A percentile compares a stretch with the other conserved stretches of the same genome.
Conservation (phyloP, 2,888 invertebrate species). For the Cerceris ruficornis region DNA sequence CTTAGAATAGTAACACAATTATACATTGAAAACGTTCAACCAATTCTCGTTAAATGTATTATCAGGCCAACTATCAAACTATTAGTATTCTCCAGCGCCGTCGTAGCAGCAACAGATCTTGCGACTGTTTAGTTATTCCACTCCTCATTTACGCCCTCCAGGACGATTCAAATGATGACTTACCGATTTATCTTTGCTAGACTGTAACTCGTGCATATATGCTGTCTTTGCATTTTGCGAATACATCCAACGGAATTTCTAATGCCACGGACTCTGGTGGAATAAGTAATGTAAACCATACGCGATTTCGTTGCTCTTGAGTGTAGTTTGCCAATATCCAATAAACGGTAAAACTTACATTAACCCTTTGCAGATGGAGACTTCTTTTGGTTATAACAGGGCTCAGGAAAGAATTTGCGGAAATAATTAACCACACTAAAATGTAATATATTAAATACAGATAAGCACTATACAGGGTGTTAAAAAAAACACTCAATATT, state of each 20-base stretch:
- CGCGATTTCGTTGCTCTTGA: slow-evolving; percentile 54
- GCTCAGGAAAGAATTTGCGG: slow-evolving; percentile 10
- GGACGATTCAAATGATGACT: slow-evolving; percentile 57
- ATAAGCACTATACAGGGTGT: too few relatives aligned
- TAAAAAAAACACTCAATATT: too few relatives aligned
- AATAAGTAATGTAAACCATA: slow-evolving; percentile 37
- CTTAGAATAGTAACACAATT: too few relatives aligned
- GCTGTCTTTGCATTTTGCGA: slow-evolving; percentile 45
- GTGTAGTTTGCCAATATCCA: slow-evolving; percentile 54
- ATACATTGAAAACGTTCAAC: too few relatives aligned
- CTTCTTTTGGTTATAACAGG: slow-evolving; percentile 23
- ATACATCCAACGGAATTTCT: slow-evolving; percentile 48
- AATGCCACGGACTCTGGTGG: slow-evolving; percentile 37
- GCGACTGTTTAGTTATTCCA: not conserved
- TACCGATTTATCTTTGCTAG: slow-evolving; percentile 46
- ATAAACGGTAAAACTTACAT: slow-evolving; percentile 44
- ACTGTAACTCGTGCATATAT: slow-evolving; percentile 48
- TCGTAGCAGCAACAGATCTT: slow-evolving; percentile 6
- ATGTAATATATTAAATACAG: too few relatives aligned
- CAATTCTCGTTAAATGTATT: too few relatives aligned
- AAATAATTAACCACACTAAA: too few relatives aligned
- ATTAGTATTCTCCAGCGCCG: too few relatives aligned
- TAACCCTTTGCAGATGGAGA: slow-evolving; percentile 43
- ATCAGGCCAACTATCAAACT: too few relatives aligned
- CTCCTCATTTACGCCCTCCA: slow-evolving; percentile 26